Conservation (phyloP, 2,113 vertebrate genomes). For the Passer montanus region DNA sequence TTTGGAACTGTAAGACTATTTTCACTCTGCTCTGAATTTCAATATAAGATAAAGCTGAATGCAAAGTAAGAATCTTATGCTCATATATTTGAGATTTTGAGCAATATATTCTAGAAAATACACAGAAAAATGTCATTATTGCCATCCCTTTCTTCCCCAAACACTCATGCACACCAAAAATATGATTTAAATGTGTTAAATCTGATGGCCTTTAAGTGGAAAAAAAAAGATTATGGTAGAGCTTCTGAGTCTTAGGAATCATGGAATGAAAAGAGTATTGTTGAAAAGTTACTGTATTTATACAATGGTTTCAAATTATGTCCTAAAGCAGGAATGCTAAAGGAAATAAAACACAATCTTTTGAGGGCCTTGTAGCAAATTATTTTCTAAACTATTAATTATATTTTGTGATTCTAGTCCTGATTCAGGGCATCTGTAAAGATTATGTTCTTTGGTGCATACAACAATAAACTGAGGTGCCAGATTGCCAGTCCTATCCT, state of each 20-base stretch:
- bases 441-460: background rate
- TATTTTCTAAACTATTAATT: background rate
- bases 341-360: background rate
- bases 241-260: background rate
- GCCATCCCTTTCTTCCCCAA: background rate
- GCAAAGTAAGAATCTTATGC: background rate
- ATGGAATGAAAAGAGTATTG: background rate
- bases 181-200: background rate
- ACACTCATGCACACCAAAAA: background rate
- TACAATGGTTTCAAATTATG: background rate
- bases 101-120: background rate
- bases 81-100: background rate
- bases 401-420: background rate
- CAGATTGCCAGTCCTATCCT: background rate
- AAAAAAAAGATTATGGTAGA: background rate
- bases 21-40: background rate
- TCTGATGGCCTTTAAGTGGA: background rate
- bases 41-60: background rate
- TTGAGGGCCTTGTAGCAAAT: background rate
- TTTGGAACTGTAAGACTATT: background rate
- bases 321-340: background rate
- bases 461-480: background rate
- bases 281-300: background rate
- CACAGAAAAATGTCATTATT: background rate
- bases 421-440: background rate